Base-by-base conservation (phyloP, 2,888 invertebrate genomes). In the Coleophora flavipennella region DNA sequence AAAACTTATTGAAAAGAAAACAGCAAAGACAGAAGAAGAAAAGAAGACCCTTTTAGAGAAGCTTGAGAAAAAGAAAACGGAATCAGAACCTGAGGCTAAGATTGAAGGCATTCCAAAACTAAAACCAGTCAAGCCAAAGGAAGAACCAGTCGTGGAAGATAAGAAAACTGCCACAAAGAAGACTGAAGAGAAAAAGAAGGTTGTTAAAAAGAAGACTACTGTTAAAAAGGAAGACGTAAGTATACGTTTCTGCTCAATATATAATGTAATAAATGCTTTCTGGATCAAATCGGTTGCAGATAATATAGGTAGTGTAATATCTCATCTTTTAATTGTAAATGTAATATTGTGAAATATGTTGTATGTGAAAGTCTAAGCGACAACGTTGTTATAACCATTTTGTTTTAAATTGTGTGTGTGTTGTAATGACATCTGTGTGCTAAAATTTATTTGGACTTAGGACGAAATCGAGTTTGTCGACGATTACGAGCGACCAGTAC, bases 401-500 rank as follows among this genome's bases (percentile, higher is more conserved):
- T 20, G 6, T 6, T n/a, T 20, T 20, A 20, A 43, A 40, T 56
- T 49, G 52, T 53, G 56, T 55, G 62, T 53, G 61, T 65, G 55
- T 55, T 61, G 69, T 70, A 57, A 62, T 72, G 70, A 72, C 69
- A 55, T 38, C 49, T 41, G 63, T 62, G 77, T 78, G 75, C 63
- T 77, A 73, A 78, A 75, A 38, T 63, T 45, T 70, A 53, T 72
- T 76, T 74, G 54, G 62, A 68, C 68, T 56, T 83, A 84, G 84
- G 84, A 76, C 43, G 65, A 66, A 64, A 57, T 83, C 67, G 84
- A 85, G 61, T 85, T 85, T 63, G 79, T 83, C 61, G 90, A 91
- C 38, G 93, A 93, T 81, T 93, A 93, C 72, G 93, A 93, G 67
- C 86, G 92, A 57, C 90, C 92, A 2, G 89, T 88, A 37, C 80